These are phyloP conservation scores for Gallinago jamesoni DNA, from an alignment of 2,113 vertebrate genomes.

Conservation along the genomic window DNA sequence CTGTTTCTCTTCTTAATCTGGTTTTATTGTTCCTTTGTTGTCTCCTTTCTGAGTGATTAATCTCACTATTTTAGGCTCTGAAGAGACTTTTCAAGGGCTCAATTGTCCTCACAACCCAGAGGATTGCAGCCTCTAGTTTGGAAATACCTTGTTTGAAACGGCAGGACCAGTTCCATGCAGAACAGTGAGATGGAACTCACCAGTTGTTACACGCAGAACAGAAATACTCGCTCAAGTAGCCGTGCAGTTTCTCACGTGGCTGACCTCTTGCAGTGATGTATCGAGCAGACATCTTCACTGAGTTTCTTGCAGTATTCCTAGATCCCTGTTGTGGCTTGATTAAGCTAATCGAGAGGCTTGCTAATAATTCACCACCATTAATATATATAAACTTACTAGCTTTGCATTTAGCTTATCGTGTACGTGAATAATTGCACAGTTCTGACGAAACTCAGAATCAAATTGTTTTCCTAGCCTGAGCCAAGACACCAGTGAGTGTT, in stretches of 20 bases:
- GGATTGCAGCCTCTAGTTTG: background rate
- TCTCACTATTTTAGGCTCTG: background rate
- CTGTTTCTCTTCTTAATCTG: slow-evolving; percentile 1
- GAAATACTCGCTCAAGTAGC: background rate
- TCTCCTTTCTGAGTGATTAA: slow-evolving; percentile 19
- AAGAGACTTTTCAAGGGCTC: background rate
- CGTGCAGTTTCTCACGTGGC: background rate
- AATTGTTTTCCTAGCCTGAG: background rate
- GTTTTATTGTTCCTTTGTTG: slow-evolving; percentile 14
- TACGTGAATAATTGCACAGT: background rate
- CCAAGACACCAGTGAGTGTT: background rate
- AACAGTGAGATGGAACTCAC: background rate
- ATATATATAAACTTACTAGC: background rate
- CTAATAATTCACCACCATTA: background rate
- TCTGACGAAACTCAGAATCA: background rate
- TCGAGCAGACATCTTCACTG: background rate
- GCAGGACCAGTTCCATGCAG: background rate
- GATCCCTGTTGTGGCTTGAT: background rate
- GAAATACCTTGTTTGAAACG: background rate
- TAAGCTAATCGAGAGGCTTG: background rate
- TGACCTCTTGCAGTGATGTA: background rate
- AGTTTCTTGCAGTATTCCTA: background rate
- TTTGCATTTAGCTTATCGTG: fast-evolving
- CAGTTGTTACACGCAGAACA: background rate
- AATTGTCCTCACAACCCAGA: background rate